A percentile compares a stretch with the other conserved stretches of the same genome.
Conservation (phyloP, 1,140 invertebrate genomes). For the Helicoverpa zea region DNA sequence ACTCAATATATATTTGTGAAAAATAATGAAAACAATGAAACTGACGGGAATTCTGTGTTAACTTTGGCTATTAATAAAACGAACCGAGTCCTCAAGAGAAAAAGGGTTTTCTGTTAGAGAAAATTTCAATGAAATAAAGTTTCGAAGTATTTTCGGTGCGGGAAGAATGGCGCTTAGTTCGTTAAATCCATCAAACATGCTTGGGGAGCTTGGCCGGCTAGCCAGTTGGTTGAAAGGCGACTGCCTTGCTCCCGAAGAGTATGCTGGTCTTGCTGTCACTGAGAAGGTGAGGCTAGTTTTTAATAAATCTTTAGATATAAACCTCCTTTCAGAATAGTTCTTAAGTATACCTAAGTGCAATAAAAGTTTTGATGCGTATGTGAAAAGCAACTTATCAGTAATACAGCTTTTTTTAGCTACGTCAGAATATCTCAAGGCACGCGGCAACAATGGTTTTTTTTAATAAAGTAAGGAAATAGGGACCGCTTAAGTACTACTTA, state of each 20-base stretch:
- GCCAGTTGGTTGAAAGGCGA: slow-evolving; percentile 82
- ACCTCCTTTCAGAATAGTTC: no score
- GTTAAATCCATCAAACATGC: slow-evolving; percentile 74
- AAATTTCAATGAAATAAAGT: slow-evolving; percentile 8
- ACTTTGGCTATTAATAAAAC: not conserved
- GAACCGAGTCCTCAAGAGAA: not conserved
- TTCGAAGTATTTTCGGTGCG: not conserved
- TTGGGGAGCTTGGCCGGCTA: slow-evolving; percentile 79
- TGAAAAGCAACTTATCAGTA: no score
- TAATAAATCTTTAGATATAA: not conserved
- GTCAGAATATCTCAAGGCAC: no score
- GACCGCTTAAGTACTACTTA: no score
- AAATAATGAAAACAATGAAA: slow-evolving; percentile 22
- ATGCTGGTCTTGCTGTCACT: slow-evolving; percentile 77
- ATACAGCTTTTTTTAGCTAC: no score
- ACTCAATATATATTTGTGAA: not conserved
- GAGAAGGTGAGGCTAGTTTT: slow-evolving; percentile 74
- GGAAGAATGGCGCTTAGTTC: slow-evolving; percentile 77
- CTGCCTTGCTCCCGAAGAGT: slow-evolving; percentile 76
- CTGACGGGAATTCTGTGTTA: not conserved
- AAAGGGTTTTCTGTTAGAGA: not conserved
- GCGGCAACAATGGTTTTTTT: no score
- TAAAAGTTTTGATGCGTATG: no score
- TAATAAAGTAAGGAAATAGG: no score
- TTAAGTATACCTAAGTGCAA: no score